Conservation (phyloP, 1,140 invertebrate genomes). For the Drosophila fuyamai region DNA sequence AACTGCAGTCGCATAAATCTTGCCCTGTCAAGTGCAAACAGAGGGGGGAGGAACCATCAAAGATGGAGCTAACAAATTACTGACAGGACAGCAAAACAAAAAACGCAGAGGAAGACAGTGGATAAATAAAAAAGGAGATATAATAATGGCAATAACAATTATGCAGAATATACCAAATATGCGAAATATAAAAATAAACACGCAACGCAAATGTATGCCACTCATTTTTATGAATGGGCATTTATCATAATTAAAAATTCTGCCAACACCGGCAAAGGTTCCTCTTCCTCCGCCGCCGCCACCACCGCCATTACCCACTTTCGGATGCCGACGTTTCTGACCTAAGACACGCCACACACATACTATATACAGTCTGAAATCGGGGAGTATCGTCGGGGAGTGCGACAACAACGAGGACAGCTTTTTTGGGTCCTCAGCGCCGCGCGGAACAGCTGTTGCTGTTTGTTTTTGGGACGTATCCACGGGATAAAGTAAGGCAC, state of each 20-base stretch:
- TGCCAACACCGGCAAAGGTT: constrained; percentile 29
- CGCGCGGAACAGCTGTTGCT: constrained; percentile 54
- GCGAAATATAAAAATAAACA: constrained; percentile 56
- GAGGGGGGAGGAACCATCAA: constrained; percentile 28
- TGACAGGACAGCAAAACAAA: constrained; percentile 25
- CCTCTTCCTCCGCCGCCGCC: not conserved
- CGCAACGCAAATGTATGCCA: constrained; percentile 73
- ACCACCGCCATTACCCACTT: constrained; percentile 14
- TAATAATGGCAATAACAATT: constrained; percentile 63
- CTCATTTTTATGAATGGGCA: constrained; percentile 77
- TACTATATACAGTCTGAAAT: constrained; percentile 34
- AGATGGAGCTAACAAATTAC: constrained; percentile 61
- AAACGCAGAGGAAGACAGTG: not conserved
- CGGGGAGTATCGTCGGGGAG: constrained; percentile 45
- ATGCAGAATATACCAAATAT: constrained; percentile 58
- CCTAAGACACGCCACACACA: constrained; percentile 73
- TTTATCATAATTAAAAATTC: constrained; percentile 83
- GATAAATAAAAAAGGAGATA: constrained; percentile 9
- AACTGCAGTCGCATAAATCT: constrained; percentile 71
- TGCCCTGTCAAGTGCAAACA: constrained; percentile 58
- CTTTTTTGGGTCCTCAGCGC: constrained; percentile 25
- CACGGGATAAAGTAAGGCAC: constrained; percentile 38
- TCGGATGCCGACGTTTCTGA: constrained; percentile 66
- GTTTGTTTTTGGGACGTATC: constrained; percentile 46
- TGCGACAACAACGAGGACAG: constrained; percentile 34